Evolutionary conservation across 2,113 vertebrate species (phyloP).

Genomic region (Otocyon megalotis): DNA sequence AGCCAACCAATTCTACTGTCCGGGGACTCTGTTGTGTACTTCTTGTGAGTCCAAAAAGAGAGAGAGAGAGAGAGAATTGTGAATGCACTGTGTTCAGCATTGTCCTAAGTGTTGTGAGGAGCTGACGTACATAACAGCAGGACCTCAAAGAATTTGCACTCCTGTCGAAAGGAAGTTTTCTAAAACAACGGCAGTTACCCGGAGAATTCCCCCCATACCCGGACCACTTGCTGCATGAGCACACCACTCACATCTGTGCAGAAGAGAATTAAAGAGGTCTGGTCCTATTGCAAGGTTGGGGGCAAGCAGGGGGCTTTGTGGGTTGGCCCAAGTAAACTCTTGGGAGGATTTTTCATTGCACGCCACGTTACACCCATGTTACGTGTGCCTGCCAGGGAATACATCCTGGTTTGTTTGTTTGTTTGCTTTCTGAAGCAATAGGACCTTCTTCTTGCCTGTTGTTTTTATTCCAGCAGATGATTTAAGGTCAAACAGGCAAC

Average conservation of each 20-base stretch:
- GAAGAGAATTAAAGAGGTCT: conserved; percentile 1
- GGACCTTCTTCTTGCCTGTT: background rate
- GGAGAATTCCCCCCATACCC: background rate
- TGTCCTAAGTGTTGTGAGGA: background rate
- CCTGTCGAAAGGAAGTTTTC: conserved; percentile 16
- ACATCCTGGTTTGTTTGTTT: background rate
- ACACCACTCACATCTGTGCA: background rate
- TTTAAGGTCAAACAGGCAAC: background rate
- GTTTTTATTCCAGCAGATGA: conserved; percentile 17
- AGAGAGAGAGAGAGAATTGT: background rate
- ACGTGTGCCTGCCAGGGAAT: background rate
- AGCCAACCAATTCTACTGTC: background rate
- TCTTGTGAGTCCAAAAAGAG: background rate
- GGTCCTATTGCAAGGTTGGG: background rate
- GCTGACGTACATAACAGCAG: background rate
- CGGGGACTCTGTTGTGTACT: background rate
- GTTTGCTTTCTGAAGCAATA: background rate
- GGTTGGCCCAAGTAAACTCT: background rate
- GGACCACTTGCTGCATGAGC: background rate
- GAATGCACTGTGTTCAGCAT: background rate
- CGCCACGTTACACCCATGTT: background rate
- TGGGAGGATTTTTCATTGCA: background rate
- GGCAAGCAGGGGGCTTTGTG: background rate
- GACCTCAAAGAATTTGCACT: background rate
- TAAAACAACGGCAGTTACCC: background rate